phyloP scores from a whole-genome alignment of 1,140 invertebrate genomes.

The Ceratosolen solmsi region DNA sequence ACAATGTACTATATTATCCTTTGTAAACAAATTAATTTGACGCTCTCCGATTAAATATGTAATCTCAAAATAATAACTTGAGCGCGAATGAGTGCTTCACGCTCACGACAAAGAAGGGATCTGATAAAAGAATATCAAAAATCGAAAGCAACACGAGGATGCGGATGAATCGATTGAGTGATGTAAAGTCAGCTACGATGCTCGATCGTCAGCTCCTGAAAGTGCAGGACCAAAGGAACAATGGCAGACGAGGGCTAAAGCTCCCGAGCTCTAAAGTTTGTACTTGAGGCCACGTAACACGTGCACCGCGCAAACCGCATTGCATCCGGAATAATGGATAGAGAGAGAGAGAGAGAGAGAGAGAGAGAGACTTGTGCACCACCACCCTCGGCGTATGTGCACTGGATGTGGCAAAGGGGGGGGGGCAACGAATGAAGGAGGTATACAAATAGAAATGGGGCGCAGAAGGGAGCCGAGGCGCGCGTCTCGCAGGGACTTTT shows the following conservation, averaged over 20 bases:
- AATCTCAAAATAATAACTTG: too few relatives aligned
- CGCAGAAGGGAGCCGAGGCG: slow-evolving; percentile 20
- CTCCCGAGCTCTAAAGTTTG: not conserved
- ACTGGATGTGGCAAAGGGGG: not conserved
- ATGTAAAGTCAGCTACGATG: not conserved
- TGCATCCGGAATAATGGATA: slow-evolving; percentile 48
- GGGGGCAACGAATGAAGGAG: not conserved
- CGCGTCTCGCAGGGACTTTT: slow-evolving; percentile 52
- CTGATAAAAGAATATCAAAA: too few relatives aligned
- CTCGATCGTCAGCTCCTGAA: not conserved
- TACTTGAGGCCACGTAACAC: not conserved
- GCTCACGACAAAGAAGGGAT: too few relatives aligned
- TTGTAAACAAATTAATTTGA: too few relatives aligned
- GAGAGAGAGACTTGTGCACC: not conserved
- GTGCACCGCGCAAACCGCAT: slow-evolving; percentile 7
- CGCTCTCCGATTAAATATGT: too few relatives aligned
- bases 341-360: too few relatives aligned
- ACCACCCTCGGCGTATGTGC: not conserved
- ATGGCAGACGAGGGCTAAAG: slow-evolving; percentile 38
- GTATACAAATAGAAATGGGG: slow-evolving; percentile 20
- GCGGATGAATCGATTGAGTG: too few relatives aligned
- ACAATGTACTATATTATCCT: too few relatives aligned
- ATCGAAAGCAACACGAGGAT: too few relatives aligned
- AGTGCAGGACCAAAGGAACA: slow-evolving; percentile 44
- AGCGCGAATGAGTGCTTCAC: too few relatives aligned